Base-by-base conservation (phyloP, 2,888 invertebrate species). In the Drosophila buzzatii region DNA sequence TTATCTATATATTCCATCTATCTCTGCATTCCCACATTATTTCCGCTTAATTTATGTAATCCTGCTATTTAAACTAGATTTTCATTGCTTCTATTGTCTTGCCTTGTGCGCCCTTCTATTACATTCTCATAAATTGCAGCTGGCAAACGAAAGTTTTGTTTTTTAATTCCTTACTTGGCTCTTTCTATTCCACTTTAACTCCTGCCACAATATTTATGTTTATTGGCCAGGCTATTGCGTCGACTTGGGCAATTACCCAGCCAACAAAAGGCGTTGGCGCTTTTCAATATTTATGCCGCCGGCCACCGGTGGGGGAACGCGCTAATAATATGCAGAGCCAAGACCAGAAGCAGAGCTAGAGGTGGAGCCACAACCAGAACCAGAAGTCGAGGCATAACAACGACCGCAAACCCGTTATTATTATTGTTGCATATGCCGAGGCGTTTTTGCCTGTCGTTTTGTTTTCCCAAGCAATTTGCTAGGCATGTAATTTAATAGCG, bases 401-500 rank as follows among this genome's bases (percentile, higher is more conserved):
- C 79, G 72, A 70, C 81, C 85, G 33, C 85, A 84, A 79, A 82
- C 81, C 85, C 77, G 79, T 85, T 86, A 86, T 85, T 85, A 86
- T 85, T 85, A 77, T 72, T 74, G 86, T 85, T 85, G 85, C 85
- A 85, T 85, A 85, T 69, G 84, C 60, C 74, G 67, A 82, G 85
- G 84, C 82, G 82, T 70, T 82, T 82, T 76, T 68, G 71, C 82
- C 56, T 72, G 70, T 67, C 70, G 64, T 75, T 84, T 82, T 85
- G 85, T 85, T 85, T 85, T 85, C 85, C 66, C 85, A 86, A 86
- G 85, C 77, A 81, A 85, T 86, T 85, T 86, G 81, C 86, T 70
- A 55, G 79, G 60, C 78, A 82, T 85, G 84, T 85, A 84, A 84
- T 82, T 85, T 85, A 84, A 84, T 84, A 80, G 84, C 79, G 58